A percentile compares a stretch with the other conserved stretches of the same genome.
These are phyloP conservation scores for Oscheius sp. DNA, from an alignment of 2,888 invertebrate genomes.

Conservation along the genomic window DNA sequence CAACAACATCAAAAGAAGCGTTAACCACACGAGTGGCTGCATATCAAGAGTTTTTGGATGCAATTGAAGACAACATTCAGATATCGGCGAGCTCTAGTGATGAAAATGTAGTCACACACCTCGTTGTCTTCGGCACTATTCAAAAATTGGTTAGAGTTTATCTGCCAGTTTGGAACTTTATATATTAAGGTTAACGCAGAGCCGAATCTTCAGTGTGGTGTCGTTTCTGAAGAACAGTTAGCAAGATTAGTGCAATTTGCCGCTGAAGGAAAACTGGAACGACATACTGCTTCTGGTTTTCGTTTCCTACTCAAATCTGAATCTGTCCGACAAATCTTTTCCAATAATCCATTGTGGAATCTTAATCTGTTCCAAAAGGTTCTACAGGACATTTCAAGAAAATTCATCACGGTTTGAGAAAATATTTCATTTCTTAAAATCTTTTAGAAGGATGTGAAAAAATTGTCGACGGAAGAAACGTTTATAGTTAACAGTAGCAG, in stretches of 20 bases:
- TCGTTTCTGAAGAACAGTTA: background rate
- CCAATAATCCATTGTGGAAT: background rate
- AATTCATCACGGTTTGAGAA: slow-evolving; percentile 1
- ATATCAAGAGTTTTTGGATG: slow-evolving; percentile 22
- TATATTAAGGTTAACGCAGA: background rate
- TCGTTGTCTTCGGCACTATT: background rate
- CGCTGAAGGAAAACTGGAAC: background rate
- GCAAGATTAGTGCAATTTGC: background rate
- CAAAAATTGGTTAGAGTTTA: too few relatives aligned
- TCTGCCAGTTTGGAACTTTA: background rate
- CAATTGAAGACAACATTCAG: background rate
- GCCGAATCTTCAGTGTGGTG: background rate
- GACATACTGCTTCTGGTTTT: background rate
- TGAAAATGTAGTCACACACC: background rate
- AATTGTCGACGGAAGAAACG: background rate
- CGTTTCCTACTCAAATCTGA: slow-evolving; percentile 5
- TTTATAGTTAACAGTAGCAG: background rate
- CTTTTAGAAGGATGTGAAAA: background rate
- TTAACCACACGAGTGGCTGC: background rate
- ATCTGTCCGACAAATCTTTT: slow-evolving; percentile 7
- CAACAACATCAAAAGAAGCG: background rate
- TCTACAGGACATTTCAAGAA: background rate
- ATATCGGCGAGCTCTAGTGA: background rate
- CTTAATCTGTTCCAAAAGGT: background rate
- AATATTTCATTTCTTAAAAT: background rate